Base-by-base conservation (phyloP, 2,888 invertebrate genomes). In the Heliconius sara region DNA sequence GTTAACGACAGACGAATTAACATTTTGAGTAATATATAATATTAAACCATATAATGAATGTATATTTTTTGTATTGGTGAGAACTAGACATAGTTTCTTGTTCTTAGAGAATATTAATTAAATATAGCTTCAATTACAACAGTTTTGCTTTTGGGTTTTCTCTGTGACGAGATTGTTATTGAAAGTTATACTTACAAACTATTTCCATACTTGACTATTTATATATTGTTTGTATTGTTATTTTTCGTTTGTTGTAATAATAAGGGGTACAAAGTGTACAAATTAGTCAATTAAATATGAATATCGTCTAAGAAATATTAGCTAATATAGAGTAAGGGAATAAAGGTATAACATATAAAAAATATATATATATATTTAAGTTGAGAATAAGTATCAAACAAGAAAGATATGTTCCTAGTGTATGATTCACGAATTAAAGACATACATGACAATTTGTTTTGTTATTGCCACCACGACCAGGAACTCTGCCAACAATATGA, bases 401-500 rank as follows among this genome's bases (percentile, higher is more conserved):
- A 34, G 60, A 39, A 39, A 70, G 1, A 39, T 65, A 60, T 22
- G 52, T 52, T 52, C 25, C 34, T 75, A 43, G 65, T 43, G 43
- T 66, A 27, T 75, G 39, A 19, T 25, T 66, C 63, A 43, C 2
- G 22, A 75, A 75, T 43, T 47, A 75, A 75, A 75, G 43, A 65
- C 5, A 39, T 2, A 60, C 19, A 60, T 16, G n/a, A 13, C 27
- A 47, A 25, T 47, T 47, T 72, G 77, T 60, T 78, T 73, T 66
- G 39, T 66, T 66, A 47, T 73, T 73, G 34, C 39, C 34, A 39
- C 52, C 30, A 68, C 47, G 30, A 57, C n/a, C 43, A 77, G 80
- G 78, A 80, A 75, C 74, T 13, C 25, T 78, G 80, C 80, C 77
- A 80, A 80, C 52, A 68, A 72, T 25, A n/a, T 75, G 75, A 30